These are phyloP conservation scores for Odontomyia ornata DNA, from an alignment of 2,888 invertebrate genomes.

Conservation along the genomic window DNA sequence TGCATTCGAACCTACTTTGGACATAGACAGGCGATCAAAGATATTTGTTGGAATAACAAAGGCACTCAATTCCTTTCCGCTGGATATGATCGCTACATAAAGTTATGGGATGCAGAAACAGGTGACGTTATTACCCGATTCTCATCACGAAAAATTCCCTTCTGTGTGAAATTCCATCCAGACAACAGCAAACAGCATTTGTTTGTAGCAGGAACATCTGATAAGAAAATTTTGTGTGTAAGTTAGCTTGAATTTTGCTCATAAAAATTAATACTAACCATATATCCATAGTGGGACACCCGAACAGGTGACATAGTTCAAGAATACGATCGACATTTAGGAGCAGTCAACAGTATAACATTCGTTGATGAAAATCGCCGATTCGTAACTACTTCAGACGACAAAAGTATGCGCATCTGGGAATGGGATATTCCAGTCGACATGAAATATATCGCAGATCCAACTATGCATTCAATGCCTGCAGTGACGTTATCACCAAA, in stretches of 20 bases:
- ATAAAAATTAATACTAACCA: no score
- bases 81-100: conserved; percentile 96
- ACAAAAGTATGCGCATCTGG: conserved; percentile 98
- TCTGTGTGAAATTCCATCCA: conserved; percentile 98
- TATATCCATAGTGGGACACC: conserved; percentile 88
- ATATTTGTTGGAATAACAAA: conserved; percentile 93
- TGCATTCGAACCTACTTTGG: conserved; percentile 95
- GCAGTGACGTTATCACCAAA: conserved; percentile 95
- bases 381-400: conserved; percentile 98
- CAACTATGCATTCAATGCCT: conserved; percentile 99
- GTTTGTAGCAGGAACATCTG: conserved; percentile 97
- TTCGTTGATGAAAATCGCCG: conserved; percentile 98
- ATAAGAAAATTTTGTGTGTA: conserved; percentile 99
- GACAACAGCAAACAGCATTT: conserved; percentile 96
- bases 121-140: conserved; percentile 87
- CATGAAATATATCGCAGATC: conserved; percentile 99
- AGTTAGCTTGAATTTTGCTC: conserved; percentile 64
- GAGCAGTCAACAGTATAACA: conserved; percentile 98
- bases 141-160: conserved; percentile 96
- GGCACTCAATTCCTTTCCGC: conserved; percentile 95
- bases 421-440: conserved; percentile 99
- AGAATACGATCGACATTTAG: conserved; percentile 98
- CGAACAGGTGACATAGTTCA: conserved; percentile 95
- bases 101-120: conserved; percentile 99
- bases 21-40: conserved; percentile 95